Conservation (phyloP, 2,797 vertebrate genomes). For the Ctenopoma kingsleyae region DNA sequence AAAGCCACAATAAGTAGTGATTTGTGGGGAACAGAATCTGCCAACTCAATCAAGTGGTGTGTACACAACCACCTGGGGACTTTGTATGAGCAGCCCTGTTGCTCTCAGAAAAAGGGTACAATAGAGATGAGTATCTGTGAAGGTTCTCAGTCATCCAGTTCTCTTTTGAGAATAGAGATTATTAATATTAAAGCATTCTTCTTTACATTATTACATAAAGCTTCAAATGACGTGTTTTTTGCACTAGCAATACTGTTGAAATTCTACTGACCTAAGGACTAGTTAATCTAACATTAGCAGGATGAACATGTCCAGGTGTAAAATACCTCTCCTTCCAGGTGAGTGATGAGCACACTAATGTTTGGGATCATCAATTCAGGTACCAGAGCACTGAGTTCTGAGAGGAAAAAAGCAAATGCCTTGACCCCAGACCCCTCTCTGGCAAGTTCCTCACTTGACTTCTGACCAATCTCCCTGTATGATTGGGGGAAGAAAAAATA, state of each 20-base stretch:
- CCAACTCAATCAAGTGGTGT: not conserved
- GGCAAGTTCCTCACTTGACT: constrained; percentile 89
- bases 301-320: not conserved
- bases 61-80: not conserved
- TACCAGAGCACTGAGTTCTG: constrained; percentile 88
- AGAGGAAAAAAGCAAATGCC: constrained; percentile 90
- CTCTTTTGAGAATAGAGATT: no score
- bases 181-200: not conserved
- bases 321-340: constrained; percentile 94
- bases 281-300: not conserved
- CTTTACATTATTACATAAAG: constrained; percentile 1
- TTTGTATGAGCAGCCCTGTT: constrained; percentile 1
- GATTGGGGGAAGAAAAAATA: not conserved
- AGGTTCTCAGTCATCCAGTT: no score
- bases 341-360: constrained; percentile 91
- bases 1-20: constrained; percentile 4
- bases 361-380: constrained; percentile 90
- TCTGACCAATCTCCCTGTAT: constrained; percentile 94
- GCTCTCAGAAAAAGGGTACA: constrained; percentile 2
- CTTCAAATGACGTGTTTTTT: constrained; percentile 4
- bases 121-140: not conserved
- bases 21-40: constrained; percentile 2
- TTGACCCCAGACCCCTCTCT: constrained; percentile 90
- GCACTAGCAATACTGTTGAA: not conserved
- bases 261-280: not conserved